These are phyloP conservation scores for Eulemur macaco DNA, from an alignment of 2,113 vertebrate genomes.

Conservation along the genomic window DNA sequence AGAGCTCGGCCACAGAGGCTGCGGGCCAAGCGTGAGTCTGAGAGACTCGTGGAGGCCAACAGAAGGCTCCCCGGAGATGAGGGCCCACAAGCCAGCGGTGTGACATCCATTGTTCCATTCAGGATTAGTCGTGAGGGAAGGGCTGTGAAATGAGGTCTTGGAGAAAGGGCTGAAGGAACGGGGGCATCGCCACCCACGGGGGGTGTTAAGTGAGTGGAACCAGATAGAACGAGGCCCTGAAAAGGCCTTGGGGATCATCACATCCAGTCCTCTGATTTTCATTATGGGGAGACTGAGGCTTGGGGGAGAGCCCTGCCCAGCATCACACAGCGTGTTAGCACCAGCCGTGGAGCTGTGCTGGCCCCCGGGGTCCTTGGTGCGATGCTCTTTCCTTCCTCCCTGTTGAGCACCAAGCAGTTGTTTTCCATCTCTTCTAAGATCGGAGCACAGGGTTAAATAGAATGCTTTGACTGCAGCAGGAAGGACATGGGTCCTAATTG, in stretches of 20 bases:
- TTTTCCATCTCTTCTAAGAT: not conserved
- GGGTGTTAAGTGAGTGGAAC: not conserved
- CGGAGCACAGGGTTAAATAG: not conserved
- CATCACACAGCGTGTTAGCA: rapidly evolving
- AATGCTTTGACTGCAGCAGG: not conserved
- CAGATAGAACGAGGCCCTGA: rapidly evolving
- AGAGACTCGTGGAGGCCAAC: rapidly evolving
- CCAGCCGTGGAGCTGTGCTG: rapidly evolving
- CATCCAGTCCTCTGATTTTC: not conserved
- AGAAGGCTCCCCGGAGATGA: not conserved
- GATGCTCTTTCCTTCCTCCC: not conserved
- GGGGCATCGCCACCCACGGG: not conserved
- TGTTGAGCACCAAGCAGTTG: not conserved
- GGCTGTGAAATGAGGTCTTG: not conserved
- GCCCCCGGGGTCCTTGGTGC: rapidly evolving
- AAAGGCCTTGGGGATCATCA: not conserved
- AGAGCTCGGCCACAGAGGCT: not conserved
- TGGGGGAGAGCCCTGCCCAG: not conserved
- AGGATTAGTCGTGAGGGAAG: not conserved
- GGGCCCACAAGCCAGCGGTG: rapidly evolving
- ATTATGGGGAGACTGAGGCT: not conserved
- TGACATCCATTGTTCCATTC: not conserved
- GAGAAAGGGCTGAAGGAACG: not conserved
- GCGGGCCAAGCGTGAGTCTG: not conserved
- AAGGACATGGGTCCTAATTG: too few relatives aligned